Base-by-base conservation (phyloP, 1,140 invertebrate species). In the Drosophila simulans region DNA sequence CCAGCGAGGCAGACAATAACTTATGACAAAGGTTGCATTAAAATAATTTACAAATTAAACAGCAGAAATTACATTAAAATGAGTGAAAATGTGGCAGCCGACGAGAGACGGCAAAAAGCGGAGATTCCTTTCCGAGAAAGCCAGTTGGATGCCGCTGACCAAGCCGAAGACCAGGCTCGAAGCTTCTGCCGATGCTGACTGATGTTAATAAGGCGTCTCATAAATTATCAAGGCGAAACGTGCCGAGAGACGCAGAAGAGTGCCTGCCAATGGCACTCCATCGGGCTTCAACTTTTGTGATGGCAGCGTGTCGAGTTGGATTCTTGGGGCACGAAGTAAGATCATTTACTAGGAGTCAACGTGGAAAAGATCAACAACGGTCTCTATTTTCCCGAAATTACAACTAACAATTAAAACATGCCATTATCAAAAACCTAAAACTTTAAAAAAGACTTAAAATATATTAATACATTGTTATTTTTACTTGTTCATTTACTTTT, bases 141-240 rank as follows among this genome's bases (percentile, higher is more conserved):
- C 68, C 79, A 77, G 73, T 77, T 81, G 71, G 59, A 65, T 76
- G 79, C 60, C 54, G 59, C 56, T 22, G 66, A 55, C 66, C 66
- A 60, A 56, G 64, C 53, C 8, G 27, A 42, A 42, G 53, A 15
- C 27, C 53, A 37, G 42, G 46, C 43, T n/a, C 4, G 49, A 15
- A 56, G 54, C 42, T 52, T 40, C 57, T 63, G 62, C 59, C 54
- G 60, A 71, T 71, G 55, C 77, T 80, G 84, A 77, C 80, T 89
- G 84, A 89, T 89, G 84, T 89, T 89, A 89, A 89, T 89, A 89
- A 89, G 84, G 84, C 84, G 84, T 89, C 84, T 90, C 84, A 89
- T 89, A 89, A 89, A 89, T 89, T 89, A 89, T 89, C 84, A 84
- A 76, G 72, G 80, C 84, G 54, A 82, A 85, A 85, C 82, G 82